Base-by-base conservation (phyloP, 2,113 vertebrate genomes). In the Aptenodytes forsteri region DNA sequence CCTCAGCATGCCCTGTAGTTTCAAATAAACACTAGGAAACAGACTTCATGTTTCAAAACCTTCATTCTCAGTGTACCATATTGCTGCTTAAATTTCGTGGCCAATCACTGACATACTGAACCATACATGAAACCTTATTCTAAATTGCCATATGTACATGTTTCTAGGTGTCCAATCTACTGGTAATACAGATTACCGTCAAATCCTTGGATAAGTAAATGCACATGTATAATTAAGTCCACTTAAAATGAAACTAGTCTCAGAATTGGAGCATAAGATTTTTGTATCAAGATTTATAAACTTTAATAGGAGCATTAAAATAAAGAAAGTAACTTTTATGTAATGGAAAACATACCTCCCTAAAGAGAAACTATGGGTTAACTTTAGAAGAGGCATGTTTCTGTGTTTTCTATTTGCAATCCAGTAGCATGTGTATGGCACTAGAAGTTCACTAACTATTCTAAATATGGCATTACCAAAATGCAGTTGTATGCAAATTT, bases 71-170 rank as follows among this genome's bases (percentile, higher is more conserved):
- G 10, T 1, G 5, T 30, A 25, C 18, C 25, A 12, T 27, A 2
- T 1, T 10, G 34, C 59, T 69, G 8, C 91, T 80, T 61, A 22
- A 6, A 16, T 26, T 52, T 78, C 86, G 50, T 9, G 46, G 80
- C 80, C 36, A 25, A 34, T 21, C 56, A 19, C 36, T 16, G 34
- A 15, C 61, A 62, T 27, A 7, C 32, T 0, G 3, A 84, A 38
- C 55, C 62, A 19, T 0, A 13, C 4, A 65, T 54, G 55, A 40
- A 64, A 56, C 14, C 71, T 59, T 13, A 34, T 14, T 62, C 66
- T 25, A 5, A 62, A 12, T 1, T 20, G 36, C 50, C 64, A 9
- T 6, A 40, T 0, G 6, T 30, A 16, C 32, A 16, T 2, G 0
- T 0, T 55, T 50, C 66, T 16, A 80, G 47, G 29, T 36, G 64